phyloP scores from a whole-genome alignment of 1,140 invertebrate species.

The Drosophila auraria region DNA sequence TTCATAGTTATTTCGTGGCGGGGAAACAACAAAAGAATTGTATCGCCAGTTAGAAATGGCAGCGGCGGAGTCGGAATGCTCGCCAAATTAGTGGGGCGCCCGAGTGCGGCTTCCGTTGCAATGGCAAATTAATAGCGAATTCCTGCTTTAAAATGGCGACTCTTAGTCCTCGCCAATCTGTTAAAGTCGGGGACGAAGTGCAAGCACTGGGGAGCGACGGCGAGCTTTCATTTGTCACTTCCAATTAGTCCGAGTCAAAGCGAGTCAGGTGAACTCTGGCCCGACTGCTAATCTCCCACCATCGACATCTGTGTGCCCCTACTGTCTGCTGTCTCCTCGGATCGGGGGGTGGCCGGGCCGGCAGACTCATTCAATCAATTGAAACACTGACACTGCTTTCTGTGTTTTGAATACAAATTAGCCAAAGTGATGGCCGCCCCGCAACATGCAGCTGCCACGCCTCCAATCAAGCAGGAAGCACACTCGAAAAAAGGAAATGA shows the following conservation, averaged over 20 bases:
- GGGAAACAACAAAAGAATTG: constrained; percentile 53
- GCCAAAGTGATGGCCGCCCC: constrained; percentile 64
- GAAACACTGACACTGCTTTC: constrained; percentile 60
- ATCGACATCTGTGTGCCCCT: constrained; percentile 8
- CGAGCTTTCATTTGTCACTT: constrained; percentile 52
- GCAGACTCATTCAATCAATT: constrained; percentile 77
- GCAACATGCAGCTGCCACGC: constrained; percentile 63
- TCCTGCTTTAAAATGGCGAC: constrained; percentile 26
- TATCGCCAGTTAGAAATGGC: constrained; percentile 50
- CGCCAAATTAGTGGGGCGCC: constrained; percentile 45
- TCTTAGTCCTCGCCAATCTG: neutral
- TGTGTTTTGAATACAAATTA: constrained; percentile 83
- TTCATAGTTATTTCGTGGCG: constrained; percentile 8
- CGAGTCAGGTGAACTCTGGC: constrained; percentile 52
- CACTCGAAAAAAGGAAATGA: constrained; percentile 18
- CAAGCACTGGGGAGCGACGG: constrained; percentile 23
- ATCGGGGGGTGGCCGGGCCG: constrained; percentile 2
- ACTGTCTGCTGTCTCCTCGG: constrained; percentile 4
- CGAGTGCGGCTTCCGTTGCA: constrained; percentile 57
- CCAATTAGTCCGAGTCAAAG: constrained; percentile 63
- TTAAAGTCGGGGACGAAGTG: constrained; percentile 1
- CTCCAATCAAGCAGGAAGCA: constrained; percentile 54
- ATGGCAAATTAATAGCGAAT: constrained; percentile 35
- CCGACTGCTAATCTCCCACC: constrained; percentile 49
- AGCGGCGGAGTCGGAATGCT: constrained; percentile 21